Evolutionary conservation across 2,797 vertebrate species (phyloP), one percentile per base, ranked within the genome.

Genomic region (Avahi laniger): DNA sequence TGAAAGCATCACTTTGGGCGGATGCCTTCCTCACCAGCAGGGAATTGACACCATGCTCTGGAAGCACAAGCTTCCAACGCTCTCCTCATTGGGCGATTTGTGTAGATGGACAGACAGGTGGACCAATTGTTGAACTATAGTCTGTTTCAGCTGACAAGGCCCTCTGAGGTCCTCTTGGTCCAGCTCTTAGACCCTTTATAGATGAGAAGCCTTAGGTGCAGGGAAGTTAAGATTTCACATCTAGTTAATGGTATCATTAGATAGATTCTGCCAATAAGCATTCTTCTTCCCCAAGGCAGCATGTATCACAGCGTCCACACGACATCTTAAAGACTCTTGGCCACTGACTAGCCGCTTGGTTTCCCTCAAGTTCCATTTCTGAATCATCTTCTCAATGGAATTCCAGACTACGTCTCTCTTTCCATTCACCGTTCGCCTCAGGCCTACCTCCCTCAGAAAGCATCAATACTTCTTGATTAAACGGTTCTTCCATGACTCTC

Each of bases 31-130:
- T 83, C 35, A 9, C 22, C 38, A 75, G 57, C 35, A 72, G 72
- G 70, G 28, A 79, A 41, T 41, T 72, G 67, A 1, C 9, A 1
- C 33, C 7, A 12, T 0, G 0, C 48, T 80, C 35, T 26, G 15
- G 41, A 69, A 6, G 4, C 18, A 2, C 8, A 54, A 18, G 26
- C 30, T 75, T 65, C 63, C 10, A n/a, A 67, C 22, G 57, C 8
- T 93, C 22, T 87, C 43, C 43, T 97, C 67, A 59, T 75, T 97
- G 93, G 96, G 46, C n/a, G 30, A n/a, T 38, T 48, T 12, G 3
- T 65, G 41, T 35, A 69, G 79, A 96, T 2, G 24, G 57, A 6
- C 69, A 93, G 46, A 17, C 26, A n/a, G 80, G n/a, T 76, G 43
- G 26, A n/a, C 76, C 89, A 96, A 65, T n/a, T 22, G 35, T 28